Conservation (phyloP, 2,797 vertebrate genomes). For the Periparus ater region DNA sequence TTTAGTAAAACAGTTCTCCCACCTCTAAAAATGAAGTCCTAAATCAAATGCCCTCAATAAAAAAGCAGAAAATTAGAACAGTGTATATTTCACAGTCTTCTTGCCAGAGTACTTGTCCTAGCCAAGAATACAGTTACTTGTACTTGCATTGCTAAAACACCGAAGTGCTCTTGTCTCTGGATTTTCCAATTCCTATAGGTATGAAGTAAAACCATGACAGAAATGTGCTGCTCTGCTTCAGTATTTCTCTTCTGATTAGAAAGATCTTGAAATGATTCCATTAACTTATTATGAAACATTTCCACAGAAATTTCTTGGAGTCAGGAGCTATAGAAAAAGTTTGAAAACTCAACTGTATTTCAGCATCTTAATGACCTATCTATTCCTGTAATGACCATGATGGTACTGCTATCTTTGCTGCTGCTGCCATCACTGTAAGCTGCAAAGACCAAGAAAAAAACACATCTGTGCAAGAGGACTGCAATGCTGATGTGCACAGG, state of each 20-base stretch:
- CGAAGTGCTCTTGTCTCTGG: fast-evolving
- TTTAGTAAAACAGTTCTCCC: slow-evolving; percentile 47
- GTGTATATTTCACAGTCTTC: background rate
- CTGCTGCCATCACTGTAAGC: background rate
- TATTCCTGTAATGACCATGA: background rate
- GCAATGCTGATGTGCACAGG: background rate
- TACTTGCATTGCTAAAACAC: background rate
- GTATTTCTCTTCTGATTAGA: background rate
- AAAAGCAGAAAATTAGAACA: background rate
- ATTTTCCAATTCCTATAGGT: background rate
- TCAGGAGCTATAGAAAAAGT: background rate
- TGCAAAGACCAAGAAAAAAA: background rate
- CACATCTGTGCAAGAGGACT: background rate
- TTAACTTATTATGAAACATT: background rate
- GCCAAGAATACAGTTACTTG: background rate
- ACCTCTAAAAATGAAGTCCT: slow-evolving; percentile 31
- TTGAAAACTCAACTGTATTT: background rate
- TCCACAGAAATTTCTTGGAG: background rate
- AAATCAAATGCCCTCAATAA: background rate
- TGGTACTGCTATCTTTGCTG: background rate
- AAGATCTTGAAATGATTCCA: background rate
- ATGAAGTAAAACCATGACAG: background rate
- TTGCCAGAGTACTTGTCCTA: background rate
- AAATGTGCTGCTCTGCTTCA: background rate
- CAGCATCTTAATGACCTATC: background rate